A percentile compares a stretch with the other conserved stretches of the same genome.
Evolutionary conservation across 2,888 invertebrate genomes (phyloP).

Genomic region (Coleophora deauratella): DNA sequence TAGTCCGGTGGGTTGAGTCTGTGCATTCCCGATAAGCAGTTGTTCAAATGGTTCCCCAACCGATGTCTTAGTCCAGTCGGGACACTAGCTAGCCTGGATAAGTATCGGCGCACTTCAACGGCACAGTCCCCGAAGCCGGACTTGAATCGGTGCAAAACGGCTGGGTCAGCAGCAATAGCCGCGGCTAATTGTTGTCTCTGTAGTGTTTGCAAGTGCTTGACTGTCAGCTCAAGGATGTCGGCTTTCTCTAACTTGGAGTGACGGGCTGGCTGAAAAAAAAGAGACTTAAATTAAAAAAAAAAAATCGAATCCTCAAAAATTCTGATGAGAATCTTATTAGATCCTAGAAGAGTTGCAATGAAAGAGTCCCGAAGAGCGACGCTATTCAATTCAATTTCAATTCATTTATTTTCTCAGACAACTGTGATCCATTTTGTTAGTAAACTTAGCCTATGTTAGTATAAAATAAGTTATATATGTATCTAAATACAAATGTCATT

Average conservation of each 20-base stretch:
- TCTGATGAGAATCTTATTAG: no score
- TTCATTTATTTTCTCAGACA: no score
- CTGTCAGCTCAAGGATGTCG: slow-evolving; percentile 95
- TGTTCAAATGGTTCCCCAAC: slow-evolving; percentile 77
- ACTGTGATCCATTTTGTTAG: no score
- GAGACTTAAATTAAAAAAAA: no score
- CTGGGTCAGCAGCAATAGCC: slow-evolving; percentile 88
- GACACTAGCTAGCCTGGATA: slow-evolving; percentile 78
- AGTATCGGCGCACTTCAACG: slow-evolving; percentile 84
- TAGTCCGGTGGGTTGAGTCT: slow-evolving; percentile 45
- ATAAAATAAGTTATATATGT: no score
- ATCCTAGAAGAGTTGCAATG: no score
- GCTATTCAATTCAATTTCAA: no score
- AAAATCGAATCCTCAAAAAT: no score
- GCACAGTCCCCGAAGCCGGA: slow-evolving; percentile 93
- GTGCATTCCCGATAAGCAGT: slow-evolving; percentile 76
- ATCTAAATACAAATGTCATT: no score
- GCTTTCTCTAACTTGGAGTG: slow-evolving; percentile 97
- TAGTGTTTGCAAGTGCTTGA: slow-evolving; percentile 91
- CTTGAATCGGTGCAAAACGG: slow-evolving; percentile 87
- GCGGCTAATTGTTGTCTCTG: slow-evolving; percentile 90
- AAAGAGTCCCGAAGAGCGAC: no score
- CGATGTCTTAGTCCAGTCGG: slow-evolving; percentile 74
- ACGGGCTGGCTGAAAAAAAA: slow-evolving; percentile 83
- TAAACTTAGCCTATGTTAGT: no score